A percentile compares a stretch with the other conserved stretches of the same genome.
phyloP scores from a whole-genome alignment of 2,888 invertebrate species.

The Theodoxus fluviatilis region DNA sequence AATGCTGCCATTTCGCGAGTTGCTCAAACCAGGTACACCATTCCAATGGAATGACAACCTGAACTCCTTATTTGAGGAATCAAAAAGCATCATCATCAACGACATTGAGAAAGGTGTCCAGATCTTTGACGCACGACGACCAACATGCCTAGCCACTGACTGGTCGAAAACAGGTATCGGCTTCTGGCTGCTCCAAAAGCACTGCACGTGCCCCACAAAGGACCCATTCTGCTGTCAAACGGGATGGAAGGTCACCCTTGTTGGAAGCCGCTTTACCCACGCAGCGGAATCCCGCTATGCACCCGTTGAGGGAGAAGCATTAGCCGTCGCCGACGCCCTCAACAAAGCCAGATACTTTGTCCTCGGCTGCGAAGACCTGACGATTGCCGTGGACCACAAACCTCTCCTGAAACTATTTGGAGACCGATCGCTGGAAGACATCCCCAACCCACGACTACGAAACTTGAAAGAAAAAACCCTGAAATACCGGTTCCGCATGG shows the following conservation, averaged over 20 bases:
- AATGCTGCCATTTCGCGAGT: slow-evolving; percentile 39
- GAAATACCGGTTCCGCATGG: slow-evolving; percentile 30
- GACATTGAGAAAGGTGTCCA: slow-evolving; percentile 39
- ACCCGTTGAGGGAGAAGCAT: slow-evolving; percentile 23
- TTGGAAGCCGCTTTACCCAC: slow-evolving; percentile 38
- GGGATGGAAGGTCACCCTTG: slow-evolving; percentile 36
- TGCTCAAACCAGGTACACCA: slow-evolving; percentile 36
- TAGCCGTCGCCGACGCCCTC: slow-evolving; percentile 34
- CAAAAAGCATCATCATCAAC: slow-evolving; percentile 32
- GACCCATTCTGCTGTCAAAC: slow-evolving; percentile 35
- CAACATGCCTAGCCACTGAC: slow-evolving; percentile 45
- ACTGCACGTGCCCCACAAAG: slow-evolving; percentile 30
- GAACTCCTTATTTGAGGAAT: slow-evolving; percentile 25
- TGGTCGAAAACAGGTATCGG: slow-evolving; percentile 35
- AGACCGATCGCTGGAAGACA: slow-evolving; percentile 33
- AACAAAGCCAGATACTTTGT: slow-evolving; percentile 29
- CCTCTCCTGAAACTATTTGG: slow-evolving; percentile 32
- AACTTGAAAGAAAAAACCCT: slow-evolving; percentile 43
- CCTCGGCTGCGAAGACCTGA: slow-evolving; percentile 31
- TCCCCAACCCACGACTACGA: slow-evolving; percentile 34
- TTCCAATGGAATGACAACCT: slow-evolving; percentile 34
- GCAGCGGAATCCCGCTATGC: slow-evolving; percentile 34
- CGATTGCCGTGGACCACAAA: slow-evolving; percentile 35
- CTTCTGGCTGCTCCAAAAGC: slow-evolving; percentile 31
- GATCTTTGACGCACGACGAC: slow-evolving; percentile 40